These are phyloP conservation scores for Myotis brandtii DNA, from an alignment of 2,113 vertebrate species.

Conservation along the genomic window DNA sequence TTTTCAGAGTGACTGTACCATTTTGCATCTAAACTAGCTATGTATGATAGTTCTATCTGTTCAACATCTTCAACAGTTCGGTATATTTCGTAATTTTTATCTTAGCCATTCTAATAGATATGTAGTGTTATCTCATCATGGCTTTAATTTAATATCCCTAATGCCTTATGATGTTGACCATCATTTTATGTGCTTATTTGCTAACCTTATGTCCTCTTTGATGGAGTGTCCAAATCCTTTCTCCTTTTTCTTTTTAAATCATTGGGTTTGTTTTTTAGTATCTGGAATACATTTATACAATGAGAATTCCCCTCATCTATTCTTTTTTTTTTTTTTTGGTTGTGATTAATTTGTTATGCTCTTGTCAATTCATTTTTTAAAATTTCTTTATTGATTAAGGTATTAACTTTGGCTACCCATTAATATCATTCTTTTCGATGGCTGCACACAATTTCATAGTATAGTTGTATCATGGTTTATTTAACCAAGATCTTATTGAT, in stretches of 20 bases:
- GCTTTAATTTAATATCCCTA: constrained; percentile 53
- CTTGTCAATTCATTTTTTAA: too few relatives aligned
- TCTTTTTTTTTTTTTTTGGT: not conserved
- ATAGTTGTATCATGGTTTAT: not conserved
- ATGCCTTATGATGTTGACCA: not conserved
- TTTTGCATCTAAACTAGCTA: constrained; percentile 20
- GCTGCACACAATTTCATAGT: not conserved
- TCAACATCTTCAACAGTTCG: not conserved
- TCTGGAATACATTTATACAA: not conserved
- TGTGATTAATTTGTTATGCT: too few relatives aligned
- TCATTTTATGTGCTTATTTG: constrained; percentile 17
- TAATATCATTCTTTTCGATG: constrained; percentile 27
- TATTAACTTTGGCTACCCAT: not conserved
- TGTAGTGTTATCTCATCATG: constrained; percentile 7
- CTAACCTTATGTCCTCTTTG: not conserved
- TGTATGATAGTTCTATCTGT: not conserved
- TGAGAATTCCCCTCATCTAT: constrained; percentile 19
- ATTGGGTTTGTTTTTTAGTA: constrained; percentile 15
- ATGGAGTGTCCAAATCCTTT: constrained; percentile 43
- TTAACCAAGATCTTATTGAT: constrained; percentile 31
- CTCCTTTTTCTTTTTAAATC: constrained; percentile 4
- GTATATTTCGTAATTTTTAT: constrained; percentile 47
- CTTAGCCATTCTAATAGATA: constrained; percentile 23
- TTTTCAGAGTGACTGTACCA: constrained; percentile 3
- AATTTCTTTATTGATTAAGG: too few relatives aligned